Base-by-base conservation (phyloP, 2,113 vertebrate species). In the Trematocara nigrifrons region DNA sequence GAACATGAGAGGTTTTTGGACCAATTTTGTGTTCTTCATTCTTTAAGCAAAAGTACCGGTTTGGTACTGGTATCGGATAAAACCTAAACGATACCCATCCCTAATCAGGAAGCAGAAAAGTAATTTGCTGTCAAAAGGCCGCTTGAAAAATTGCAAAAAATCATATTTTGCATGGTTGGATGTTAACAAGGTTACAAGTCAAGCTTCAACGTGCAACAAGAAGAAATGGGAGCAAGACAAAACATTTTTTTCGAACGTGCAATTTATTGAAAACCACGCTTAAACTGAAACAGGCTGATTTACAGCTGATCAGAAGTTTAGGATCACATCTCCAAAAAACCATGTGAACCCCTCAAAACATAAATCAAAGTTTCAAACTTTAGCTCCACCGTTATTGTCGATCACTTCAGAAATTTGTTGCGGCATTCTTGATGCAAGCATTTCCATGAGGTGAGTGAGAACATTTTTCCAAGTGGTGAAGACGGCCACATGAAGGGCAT, bases 171-270 rank as follows among this genome's bases (percentile, higher is more conserved):
- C 31, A 35, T n/a, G 59, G 9, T 64, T 35, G 59, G 59, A 35
- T 7, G 31, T 64, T 35, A 64, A 35, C 31, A 64, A 35, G 9
- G 59, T 35, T 64, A 11, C 31, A 64, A n/a, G 31, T 64, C 6
- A 6, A 64, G 16, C 59, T 64, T 64, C 31, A 64, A 64, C 10
- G 11, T 64, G 16, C 59, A 35, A 18, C 59, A 64, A 64, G 31
- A 61, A 35, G 31, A 53, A 10, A 53, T 20, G 9, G 9, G n/a
- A 64, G 31, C 2, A 15, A 33, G 57, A 61, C 29, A 33, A 61
- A 61, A 61, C 0, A 1, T 1, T 0, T 33, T 10, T 18, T 33
- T 5, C 26, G 29, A 61, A 29, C 15, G 10, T 61, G 0, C 31
- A 61, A 61, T 61, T 11, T 61, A 35, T 59, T 61, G 31, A 35